Percentiles rank a stretch among this genome's conserved stretches.
phyloP scores from a whole-genome alignment of 2,888 invertebrate genomes.

The Copidosoma aretas region DNA sequence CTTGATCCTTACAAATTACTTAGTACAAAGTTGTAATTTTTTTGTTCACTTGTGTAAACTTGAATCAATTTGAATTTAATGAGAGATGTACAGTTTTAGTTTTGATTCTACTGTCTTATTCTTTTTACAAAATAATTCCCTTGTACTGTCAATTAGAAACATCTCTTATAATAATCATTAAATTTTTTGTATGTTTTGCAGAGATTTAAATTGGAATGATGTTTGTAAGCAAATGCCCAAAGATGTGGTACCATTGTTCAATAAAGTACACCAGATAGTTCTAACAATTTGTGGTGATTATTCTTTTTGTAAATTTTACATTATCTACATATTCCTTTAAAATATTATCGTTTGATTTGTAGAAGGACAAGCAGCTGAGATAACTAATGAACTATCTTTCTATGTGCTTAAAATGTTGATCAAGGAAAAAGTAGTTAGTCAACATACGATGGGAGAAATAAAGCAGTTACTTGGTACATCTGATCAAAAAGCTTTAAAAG shows the following conservation, averaged over 20 bases:
- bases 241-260: conserved; percentile 56
- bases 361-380: conserved; percentile 66
- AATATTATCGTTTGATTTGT: conserved; percentile 35
- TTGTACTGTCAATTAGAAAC: too few relatives aligned
- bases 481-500: conserved; percentile 65
- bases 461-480: conserved; percentile 70
- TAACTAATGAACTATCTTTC: conserved; percentile 71
- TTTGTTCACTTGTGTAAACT: too few relatives aligned
- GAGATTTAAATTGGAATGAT: conserved; percentile 65
- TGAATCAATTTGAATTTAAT: too few relatives aligned
- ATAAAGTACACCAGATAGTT: conserved; percentile 60
- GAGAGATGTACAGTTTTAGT: too few relatives aligned
- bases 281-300: conserved; percentile 49
- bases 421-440: conserved; percentile 67
- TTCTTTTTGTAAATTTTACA: conserved; percentile 19
- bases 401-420: conserved; percentile 70
- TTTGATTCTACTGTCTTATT: too few relatives aligned
- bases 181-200: conserved; percentile 48
- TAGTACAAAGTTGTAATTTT: too few relatives aligned
- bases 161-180: too few relatives aligned
- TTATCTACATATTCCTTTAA: background rate
- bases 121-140: too few relatives aligned
- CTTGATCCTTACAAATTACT: too few relatives aligned
- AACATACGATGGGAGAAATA: conserved; percentile 67
- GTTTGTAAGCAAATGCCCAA: conserved; percentile 62